Evolutionary conservation across 2,113 vertebrate genomes (phyloP).

Genomic region (Chitala chitala): DNA sequence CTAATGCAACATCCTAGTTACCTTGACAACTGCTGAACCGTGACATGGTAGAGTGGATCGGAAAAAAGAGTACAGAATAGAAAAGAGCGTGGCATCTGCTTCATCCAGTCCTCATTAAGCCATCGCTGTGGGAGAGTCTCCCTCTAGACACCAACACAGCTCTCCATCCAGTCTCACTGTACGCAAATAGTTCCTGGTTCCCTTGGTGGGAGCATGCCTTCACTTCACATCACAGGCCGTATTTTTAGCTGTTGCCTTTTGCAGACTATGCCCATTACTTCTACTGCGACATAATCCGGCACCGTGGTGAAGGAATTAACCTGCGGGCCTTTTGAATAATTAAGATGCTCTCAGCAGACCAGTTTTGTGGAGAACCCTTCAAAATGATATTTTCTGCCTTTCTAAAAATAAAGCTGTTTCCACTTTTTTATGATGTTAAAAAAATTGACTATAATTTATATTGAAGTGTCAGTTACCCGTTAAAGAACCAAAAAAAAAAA

Average conservation of each 20-base stretch:
- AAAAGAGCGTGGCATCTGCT: neutral
- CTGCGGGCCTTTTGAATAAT: neutral
- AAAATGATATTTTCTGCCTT: too few relatives aligned
- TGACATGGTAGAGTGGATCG: neutral
- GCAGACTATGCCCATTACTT: neutral
- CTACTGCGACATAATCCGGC: neutral
- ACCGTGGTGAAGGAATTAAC: neutral
- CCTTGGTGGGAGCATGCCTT: neutral
- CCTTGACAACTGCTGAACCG: constrained; percentile 13
- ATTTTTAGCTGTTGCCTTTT: constrained; percentile 10
- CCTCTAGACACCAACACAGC: too few relatives aligned
- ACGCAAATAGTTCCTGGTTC: constrained; percentile 7
- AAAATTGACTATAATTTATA: too few relatives aligned
- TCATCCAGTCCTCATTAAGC: neutral
- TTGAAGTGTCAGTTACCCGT: too few relatives aligned
- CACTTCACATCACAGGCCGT: neutral
- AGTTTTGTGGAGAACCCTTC: neutral
- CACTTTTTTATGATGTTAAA: too few relatives aligned
- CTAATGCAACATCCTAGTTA: constrained; percentile 18
- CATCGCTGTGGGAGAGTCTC: neutral
- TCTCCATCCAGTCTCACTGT: neutral
- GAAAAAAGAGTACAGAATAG: neutral
- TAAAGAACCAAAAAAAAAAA: too few relatives aligned
- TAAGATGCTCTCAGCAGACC: neutral
- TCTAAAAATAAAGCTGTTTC: too few relatives aligned